Evolutionary conservation across 2,113 vertebrate genomes (phyloP).

Genomic region (Prunella fulvescens): DNA sequence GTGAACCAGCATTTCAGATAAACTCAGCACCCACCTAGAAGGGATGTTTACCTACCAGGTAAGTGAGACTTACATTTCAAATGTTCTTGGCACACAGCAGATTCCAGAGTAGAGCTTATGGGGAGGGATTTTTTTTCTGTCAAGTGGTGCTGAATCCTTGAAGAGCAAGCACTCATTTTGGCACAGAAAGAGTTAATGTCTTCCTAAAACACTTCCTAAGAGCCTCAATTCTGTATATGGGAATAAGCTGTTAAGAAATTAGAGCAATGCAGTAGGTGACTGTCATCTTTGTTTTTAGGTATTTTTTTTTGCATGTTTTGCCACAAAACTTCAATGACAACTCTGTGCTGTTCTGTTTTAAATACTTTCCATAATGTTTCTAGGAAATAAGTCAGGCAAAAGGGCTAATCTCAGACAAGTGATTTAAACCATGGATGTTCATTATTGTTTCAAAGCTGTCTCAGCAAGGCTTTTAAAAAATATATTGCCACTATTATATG

Average conservation of each 20-base stretch:
- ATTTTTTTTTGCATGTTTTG: background rate
- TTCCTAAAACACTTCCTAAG: background rate
- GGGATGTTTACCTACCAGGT: background rate
- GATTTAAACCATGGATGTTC: background rate
- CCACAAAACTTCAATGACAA: background rate
- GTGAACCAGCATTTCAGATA: background rate
- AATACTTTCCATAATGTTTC: background rate
- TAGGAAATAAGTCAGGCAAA: background rate
- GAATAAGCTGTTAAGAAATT: background rate
- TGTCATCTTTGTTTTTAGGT: background rate
- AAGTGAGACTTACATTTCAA: background rate
- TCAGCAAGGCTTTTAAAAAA: background rate
- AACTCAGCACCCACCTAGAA: background rate
- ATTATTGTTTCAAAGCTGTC: constrained; percentile 7
- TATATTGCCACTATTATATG: background rate
- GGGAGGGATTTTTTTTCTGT: background rate
- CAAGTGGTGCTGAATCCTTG: background rate
- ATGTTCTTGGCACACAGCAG: background rate
- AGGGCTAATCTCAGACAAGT: background rate
- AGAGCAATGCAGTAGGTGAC: background rate
- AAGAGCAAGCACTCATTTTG: background rate
- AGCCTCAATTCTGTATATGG: background rate
- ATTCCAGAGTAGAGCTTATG: background rate
- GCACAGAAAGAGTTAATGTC: background rate
- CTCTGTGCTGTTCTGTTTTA: background rate